phyloP scores from a whole-genome alignment of 1,140 invertebrate species.

The Pseudomyrmex flavicornis region DNA sequence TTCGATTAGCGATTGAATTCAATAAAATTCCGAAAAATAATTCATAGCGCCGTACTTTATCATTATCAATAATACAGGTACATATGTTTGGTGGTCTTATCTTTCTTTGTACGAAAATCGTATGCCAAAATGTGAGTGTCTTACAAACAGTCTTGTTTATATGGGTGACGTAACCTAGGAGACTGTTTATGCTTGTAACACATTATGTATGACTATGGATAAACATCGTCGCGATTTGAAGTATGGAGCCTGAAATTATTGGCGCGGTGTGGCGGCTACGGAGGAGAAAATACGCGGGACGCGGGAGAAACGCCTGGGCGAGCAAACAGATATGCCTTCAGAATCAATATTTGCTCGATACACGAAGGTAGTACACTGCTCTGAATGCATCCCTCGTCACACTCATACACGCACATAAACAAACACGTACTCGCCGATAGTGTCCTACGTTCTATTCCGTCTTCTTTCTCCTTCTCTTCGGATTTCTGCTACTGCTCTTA shows the following conservation, averaged over 20 bases:
- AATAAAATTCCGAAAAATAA: not conserved
- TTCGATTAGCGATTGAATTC: slow-evolving; percentile 1
- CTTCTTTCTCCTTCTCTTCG: slow-evolving; percentile 43
- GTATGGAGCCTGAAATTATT: slow-evolving; percentile 41
- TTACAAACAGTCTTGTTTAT: not conserved
- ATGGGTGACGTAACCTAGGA: not conserved
- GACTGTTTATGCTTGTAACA: slow-evolving; percentile 59
- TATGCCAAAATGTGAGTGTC: too few relatives aligned
- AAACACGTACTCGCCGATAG: slow-evolving; percentile 57
- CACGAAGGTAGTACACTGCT: slow-evolving; percentile 71
- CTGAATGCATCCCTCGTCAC: slow-evolving; percentile 76
- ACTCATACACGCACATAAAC: slow-evolving; percentile 50
- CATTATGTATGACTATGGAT: slow-evolving; percentile 42
- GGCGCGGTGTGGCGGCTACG: not conserved
- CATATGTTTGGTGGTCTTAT: not conserved
- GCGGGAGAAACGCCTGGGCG: slow-evolving; percentile 57
- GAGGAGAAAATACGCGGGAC: slow-evolving; percentile 37
- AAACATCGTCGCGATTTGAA: slow-evolving; percentile 47
- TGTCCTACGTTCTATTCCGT: slow-evolving; percentile 24
- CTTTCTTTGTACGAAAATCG: not conserved
- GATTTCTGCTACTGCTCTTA: slow-evolving; percentile 58
- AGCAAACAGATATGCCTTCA: slow-evolving; percentile 80
- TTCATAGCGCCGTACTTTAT: not conserved
- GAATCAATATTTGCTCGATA: slow-evolving; percentile 82
- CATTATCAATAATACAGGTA: not conserved